Evolutionary conservation across 2,888 invertebrate genomes (phyloP).

Genomic region (Hoplodrina blanda): DNA sequence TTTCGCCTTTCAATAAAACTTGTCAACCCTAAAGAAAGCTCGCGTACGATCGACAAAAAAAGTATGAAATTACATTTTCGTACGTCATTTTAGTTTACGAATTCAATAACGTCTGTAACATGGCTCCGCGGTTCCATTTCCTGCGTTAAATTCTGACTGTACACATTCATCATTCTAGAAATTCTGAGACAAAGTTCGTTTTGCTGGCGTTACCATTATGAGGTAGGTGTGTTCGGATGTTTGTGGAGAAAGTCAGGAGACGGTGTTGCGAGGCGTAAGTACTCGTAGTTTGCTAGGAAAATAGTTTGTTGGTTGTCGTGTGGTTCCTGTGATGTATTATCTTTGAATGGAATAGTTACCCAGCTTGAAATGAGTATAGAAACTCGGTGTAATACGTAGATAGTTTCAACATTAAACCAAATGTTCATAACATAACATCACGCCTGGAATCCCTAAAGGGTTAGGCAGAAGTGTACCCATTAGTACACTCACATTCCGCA

Average conservation of each 20-base stretch:
- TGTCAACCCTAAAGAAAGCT: constrained; percentile 55
- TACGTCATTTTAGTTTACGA: constrained; percentile 63
- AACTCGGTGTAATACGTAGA: too few species aligned
- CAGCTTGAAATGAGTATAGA: background rate
- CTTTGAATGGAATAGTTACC: background rate
- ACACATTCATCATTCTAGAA: constrained; percentile 56
- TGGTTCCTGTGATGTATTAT: constrained; percentile 6
- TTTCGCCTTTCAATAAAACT: constrained; percentile 49
- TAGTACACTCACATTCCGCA: too few species aligned
- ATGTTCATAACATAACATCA: too few species aligned
- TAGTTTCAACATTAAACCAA: background rate
- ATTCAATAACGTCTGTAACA: constrained; percentile 64
- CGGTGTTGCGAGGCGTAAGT: constrained; percentile 21
- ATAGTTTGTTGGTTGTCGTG: constrained; percentile 24
- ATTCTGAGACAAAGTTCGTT: constrained; percentile 46
- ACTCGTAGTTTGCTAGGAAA: constrained; percentile 31
- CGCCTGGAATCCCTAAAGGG: too few species aligned
- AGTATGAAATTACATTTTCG: constrained; percentile 57
- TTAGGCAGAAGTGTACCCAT: too few species aligned
- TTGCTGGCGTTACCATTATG: constrained; percentile 45
- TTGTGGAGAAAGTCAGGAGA: constrained; percentile 33
- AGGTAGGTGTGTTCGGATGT: constrained; percentile 13
- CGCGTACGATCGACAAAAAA: constrained; percentile 55
- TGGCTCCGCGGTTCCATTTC: constrained; percentile 59
- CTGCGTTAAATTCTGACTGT: constrained; percentile 53